Percentiles rank a stretch among this genome's conserved stretches.
These are phyloP conservation scores for Gavia stellata DNA, from an alignment of 2,113 vertebrate genomes.

Conservation along the genomic window DNA sequence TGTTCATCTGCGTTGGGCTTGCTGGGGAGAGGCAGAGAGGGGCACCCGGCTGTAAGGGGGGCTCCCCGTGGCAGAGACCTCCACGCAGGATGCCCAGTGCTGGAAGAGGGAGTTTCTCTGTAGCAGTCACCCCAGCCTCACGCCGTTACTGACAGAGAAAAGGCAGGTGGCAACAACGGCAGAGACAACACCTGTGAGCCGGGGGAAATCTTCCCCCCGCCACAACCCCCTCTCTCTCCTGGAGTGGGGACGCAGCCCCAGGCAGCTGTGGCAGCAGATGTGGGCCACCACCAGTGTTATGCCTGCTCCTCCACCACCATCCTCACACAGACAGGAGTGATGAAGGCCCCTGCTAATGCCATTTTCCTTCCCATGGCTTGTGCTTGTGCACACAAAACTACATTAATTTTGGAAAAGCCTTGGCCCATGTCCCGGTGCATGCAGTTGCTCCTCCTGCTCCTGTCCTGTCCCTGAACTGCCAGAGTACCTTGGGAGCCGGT, in stretches of 20 bases:
- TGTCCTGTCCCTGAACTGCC: neutral
- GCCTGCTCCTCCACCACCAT: neutral
- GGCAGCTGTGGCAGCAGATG: constrained; percentile 36
- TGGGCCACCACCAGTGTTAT: neutral
- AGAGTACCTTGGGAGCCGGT: fast-evolving
- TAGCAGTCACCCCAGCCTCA: neutral
- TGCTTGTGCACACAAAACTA: neutral
- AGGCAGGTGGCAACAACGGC: neutral
- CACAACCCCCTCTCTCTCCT: neutral
- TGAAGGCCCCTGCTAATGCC: fast-evolving
- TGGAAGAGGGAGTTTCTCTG: neutral
- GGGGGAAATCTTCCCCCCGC: neutral
- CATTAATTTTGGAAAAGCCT: neutral
- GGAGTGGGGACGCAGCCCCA: neutral
- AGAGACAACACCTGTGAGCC: neutral
- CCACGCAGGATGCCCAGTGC: fast-evolving
- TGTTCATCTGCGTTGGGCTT: fast-evolving
- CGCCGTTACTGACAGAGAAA: fast-evolving
- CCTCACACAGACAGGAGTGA: neutral
- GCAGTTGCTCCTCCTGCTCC: neutral
- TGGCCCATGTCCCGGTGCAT: fast-evolving
- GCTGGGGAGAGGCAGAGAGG: neutral
- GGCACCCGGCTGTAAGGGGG: neutral
- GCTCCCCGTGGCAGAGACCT: neutral
- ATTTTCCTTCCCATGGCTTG: neutral